Conservation (phyloP, 2,113 vertebrate species). For the Laticauda colubrina region DNA sequence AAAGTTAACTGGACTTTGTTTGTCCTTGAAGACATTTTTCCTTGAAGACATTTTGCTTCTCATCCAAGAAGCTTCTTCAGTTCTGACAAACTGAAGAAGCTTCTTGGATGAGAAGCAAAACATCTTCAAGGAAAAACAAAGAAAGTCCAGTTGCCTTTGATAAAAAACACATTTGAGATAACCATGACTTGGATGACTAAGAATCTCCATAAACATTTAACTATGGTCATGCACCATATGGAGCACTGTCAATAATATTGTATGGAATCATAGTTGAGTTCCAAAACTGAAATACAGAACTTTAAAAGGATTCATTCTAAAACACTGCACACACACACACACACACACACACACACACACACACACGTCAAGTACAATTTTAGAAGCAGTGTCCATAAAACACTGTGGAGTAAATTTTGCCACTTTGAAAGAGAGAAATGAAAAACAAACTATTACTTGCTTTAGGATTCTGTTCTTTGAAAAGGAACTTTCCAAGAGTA, state of each 20-base stretch:
- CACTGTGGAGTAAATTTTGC: conserved; percentile 17
- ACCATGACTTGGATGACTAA: not conserved
- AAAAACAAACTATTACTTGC: not conserved
- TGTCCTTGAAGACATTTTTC: too few species aligned
- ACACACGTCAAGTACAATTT: not conserved
- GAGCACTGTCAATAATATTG: not conserved
- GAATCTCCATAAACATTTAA: not conserved
- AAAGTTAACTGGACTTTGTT: too few species aligned
- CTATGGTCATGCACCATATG: not conserved
- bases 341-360: not conserved
- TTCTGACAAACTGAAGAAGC: not conserved
- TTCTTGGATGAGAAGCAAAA: not conserved
- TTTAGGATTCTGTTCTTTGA: conserved; percentile 27
- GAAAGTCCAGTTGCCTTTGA: not conserved
- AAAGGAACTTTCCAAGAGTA: conserved; percentile 23
- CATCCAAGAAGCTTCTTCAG: too few species aligned
- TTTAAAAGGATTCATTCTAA: not conserved
- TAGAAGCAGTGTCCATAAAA: not conserved
- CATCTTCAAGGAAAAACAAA: not conserved
- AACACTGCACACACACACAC: not conserved
- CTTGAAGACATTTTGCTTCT: too few species aligned
- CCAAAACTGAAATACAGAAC: not conserved
- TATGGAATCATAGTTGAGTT: not conserved
- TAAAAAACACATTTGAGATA: not conserved
- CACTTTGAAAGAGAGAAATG: conserved; percentile 19